These are phyloP conservation scores for Osmerus eperlanus DNA, from an alignment of 2,113 vertebrate species.

Conservation along the genomic window DNA sequence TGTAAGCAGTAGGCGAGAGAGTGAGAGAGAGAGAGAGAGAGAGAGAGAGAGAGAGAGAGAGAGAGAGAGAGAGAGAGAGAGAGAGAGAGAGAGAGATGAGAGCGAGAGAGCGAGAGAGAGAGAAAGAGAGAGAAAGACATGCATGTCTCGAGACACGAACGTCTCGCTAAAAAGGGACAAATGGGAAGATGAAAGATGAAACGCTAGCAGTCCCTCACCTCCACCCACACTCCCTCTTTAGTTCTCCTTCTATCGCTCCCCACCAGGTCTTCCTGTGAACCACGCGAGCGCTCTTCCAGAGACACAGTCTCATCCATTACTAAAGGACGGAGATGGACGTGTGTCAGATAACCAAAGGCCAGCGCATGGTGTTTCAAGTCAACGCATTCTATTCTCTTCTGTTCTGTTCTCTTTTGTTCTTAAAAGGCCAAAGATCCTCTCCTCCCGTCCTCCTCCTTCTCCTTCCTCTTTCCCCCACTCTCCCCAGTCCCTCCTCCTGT, in stretches of 20 bases:
- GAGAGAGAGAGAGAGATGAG: slow-evolving; percentile 6
- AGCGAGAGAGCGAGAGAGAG: slow-evolving; percentile 11
- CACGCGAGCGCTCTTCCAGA: too few species aligned
- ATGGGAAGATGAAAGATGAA: too few species aligned
- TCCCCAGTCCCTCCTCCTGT: slow-evolving; percentile 7
- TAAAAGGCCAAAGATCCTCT: not conserved
- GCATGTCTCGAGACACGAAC: too few species aligned
- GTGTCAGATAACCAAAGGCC: not conserved
- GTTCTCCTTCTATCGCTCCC: too few species aligned
- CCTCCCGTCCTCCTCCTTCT: not conserved
- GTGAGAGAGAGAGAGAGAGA: slow-evolving; percentile 53
- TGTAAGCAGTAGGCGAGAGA: slow-evolving; percentile 13
- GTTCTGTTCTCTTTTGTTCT: too few species aligned
- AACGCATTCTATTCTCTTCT: not conserved
- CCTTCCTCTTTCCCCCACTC: not conserved
- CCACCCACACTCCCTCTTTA: too few species aligned
- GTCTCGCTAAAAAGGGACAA: too few species aligned
- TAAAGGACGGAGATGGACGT: not conserved
- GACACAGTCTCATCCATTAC: too few species aligned
- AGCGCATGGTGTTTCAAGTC: too few species aligned
- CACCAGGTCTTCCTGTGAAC: too few species aligned
- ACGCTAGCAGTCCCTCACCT: too few species aligned
- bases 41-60: slow-evolving; percentile 51
- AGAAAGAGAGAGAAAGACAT: too few species aligned
- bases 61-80: slow-evolving; percentile 47